These are phyloP conservation scores for Egretta garzetta DNA, from an alignment of 2,113 vertebrate genomes.

Conservation along the genomic window DNA sequence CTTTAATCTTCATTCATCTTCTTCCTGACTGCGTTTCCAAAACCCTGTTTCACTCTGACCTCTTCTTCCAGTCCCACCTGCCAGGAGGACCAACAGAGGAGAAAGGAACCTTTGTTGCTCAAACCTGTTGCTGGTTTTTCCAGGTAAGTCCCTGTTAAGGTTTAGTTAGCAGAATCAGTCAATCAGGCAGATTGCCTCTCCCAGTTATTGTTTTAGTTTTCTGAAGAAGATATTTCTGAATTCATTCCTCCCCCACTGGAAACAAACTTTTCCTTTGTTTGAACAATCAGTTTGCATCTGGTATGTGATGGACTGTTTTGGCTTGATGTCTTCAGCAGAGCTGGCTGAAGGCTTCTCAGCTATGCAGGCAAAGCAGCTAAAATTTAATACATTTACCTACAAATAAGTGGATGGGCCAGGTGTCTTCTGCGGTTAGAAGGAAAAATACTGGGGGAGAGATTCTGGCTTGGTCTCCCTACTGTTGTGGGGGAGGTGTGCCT, in stretches of 20 bases:
- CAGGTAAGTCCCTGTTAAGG: neutral
- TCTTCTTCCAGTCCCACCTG: neutral
- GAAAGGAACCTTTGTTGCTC: neutral
- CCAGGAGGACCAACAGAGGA: neutral
- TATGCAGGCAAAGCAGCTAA: neutral
- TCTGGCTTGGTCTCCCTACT: neutral
- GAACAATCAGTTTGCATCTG: constrained; percentile 13
- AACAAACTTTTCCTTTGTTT: constrained; percentile 47
- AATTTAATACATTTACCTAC: neutral
- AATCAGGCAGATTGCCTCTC: neutral
- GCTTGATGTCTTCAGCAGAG: neutral
- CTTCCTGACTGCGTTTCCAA: neutral
- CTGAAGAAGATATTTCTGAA: constrained; percentile 10
- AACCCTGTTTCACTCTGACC: neutral
- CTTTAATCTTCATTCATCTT: neutral
- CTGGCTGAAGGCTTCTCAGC: neutral
- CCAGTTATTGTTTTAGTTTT: constrained; percentile 23
- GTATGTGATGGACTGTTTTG: constrained; percentile 13
- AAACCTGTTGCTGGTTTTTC: neutral
- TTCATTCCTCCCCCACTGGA: neutral
- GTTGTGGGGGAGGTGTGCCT: neutral
- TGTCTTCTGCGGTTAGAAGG: neutral
- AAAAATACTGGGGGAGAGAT: neutral
- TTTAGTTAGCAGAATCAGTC: neutral
- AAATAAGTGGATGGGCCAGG: neutral